phyloP scores from a whole-genome alignment of 2,113 vertebrate species.

The Oreochromis aureus region DNA sequence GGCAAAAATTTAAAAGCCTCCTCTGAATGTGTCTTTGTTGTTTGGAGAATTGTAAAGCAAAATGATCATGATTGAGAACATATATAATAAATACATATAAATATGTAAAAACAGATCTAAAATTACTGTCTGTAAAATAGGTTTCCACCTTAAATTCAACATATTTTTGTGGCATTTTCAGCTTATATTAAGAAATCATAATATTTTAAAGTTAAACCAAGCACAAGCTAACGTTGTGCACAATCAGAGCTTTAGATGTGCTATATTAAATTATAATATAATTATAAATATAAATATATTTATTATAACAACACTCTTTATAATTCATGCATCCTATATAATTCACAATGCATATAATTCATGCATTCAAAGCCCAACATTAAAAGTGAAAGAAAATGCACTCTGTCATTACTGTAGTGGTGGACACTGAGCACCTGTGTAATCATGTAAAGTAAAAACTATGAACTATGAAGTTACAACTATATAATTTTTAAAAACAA shows the following conservation, averaged over 20 bases:
- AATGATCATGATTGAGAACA: rapidly evolving
- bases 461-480: background rate
- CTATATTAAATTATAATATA: background rate
- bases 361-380: background rate
- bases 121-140: rapidly evolving
- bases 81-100: background rate
- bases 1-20: rapidly evolving
- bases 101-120: background rate
- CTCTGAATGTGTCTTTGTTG: background rate
- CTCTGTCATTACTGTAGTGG: background rate
- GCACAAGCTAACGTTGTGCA: rapidly evolving
- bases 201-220: background rate
- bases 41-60: background rate
- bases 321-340: background rate
- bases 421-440: background rate
- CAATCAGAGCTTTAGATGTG: background rate
- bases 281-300: background rate
- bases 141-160: background rate
- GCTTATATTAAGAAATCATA: rapidly evolving
- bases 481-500: background rate
- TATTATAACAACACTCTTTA: background rate
- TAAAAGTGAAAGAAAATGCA: background rate
- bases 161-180: background rate
- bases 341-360: too few species aligned
- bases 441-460: background rate